These are phyloP conservation scores for Dasyurus viverrinus DNA, from an alignment of 2,113 vertebrate genomes.

Conservation along the genomic window DNA sequence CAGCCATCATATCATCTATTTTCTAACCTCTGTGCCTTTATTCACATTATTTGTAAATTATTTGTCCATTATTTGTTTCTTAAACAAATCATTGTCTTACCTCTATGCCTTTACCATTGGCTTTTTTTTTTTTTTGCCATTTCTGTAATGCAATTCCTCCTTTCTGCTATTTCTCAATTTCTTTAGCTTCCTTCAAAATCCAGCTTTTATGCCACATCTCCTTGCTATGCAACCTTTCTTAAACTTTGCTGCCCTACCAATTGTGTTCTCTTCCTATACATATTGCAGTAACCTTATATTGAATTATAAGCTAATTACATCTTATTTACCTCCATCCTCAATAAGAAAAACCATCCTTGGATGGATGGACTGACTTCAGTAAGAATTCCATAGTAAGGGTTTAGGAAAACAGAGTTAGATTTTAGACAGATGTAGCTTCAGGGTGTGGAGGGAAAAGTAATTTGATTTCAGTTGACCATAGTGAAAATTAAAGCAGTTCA, in stretches of 20 bases:
- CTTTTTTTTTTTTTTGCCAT: not conserved
- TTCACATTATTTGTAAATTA: not conserved
- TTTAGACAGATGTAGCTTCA: conserved; percentile 63
- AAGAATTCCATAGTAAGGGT: conserved; percentile 55
- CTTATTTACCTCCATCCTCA: not conserved
- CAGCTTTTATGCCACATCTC: not conserved
- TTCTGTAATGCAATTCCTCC: not conserved
- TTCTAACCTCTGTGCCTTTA: not conserved
- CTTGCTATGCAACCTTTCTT: not conserved
- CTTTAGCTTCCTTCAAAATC: not conserved
- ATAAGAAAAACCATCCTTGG: not conserved
- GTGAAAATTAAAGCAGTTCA: conserved; percentile 72
- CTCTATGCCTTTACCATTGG: not conserved
- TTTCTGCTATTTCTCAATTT: not conserved
- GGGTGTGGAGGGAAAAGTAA: conserved; percentile 61
- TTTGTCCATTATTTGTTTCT: not conserved
- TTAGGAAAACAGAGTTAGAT: conserved; percentile 54
- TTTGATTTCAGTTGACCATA: conserved; percentile 68
- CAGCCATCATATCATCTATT: not conserved
- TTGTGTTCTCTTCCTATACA: not conserved
- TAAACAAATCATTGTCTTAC: not conserved
- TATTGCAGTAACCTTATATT: not conserved
- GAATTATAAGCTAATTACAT: not conserved
- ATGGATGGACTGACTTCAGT: conserved; percentile 4
- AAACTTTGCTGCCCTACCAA: not conserved